phyloP scores from a whole-genome alignment of 2,113 vertebrate genomes.

The Notarius lentiginosus region DNA sequence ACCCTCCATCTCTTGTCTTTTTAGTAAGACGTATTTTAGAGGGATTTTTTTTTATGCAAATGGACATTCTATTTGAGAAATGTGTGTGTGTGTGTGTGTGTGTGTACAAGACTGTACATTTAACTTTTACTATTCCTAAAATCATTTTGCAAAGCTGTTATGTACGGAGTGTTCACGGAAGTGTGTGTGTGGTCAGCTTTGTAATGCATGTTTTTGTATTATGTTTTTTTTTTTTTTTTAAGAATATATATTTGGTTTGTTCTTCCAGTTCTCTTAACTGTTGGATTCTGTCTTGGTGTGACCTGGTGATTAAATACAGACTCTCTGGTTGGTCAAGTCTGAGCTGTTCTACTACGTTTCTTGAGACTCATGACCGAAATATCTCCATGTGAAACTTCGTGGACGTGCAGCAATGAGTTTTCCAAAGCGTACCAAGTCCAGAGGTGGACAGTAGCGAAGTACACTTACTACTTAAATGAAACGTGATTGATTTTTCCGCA shows the following conservation, averaged over 20 bases:
- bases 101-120: not conserved
- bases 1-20: not conserved
- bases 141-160: not conserved
- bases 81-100: not conserved
- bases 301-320: slow-evolving; percentile 11
- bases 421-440: not conserved
- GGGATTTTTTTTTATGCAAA: slow-evolving; percentile 17
- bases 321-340: not conserved
- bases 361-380: not conserved
- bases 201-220: not conserved
- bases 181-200: not conserved
- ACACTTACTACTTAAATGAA: too few relatives aligned
- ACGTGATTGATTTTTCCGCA: too few relatives aligned
- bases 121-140: slow-evolving; percentile 3
- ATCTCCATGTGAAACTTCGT: not conserved
- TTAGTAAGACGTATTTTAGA: not conserved
- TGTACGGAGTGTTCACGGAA: not conserved
- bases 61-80: slow-evolving; percentile 2
- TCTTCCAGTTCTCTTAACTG: not conserved
- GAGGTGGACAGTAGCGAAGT: too few relatives aligned
- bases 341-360: not conserved
- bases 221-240: too few relatives aligned
- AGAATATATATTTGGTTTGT: too few relatives aligned
- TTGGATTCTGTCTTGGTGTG: not conserved
- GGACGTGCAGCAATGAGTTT: not conserved